Evolutionary conservation across 2,113 vertebrate genomes (phyloP), one percentile per base, ranked within the genome.

Genomic region (Acanthochromis polyacanthus): DNA sequence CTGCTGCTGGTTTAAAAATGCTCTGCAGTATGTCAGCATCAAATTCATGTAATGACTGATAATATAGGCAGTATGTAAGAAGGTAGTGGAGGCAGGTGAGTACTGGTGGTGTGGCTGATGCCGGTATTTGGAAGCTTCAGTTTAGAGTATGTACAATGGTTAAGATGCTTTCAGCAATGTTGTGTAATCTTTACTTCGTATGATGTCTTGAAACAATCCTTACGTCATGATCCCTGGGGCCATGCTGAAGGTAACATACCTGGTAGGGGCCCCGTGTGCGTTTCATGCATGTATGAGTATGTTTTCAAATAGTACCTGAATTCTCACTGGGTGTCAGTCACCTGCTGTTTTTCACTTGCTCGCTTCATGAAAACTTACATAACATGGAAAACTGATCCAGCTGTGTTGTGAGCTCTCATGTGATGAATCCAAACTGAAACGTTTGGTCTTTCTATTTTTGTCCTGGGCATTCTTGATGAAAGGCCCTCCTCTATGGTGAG

Each of bases 361-460:
- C 53, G 25, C 75, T 63, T 65, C 19, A 82, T 36, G 72, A 57
- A 50, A 60, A 20, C 53, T 91, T 91, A 19, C 68, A 51, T 88
- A 89, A 88, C 69, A 36, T 8, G 19, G 60, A 71, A 81, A 51
- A 62, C 46, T 7, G 53, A 88, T 90, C 70, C 74, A 66, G 79
- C 88, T 84, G 62, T 48, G 70, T 82, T 71, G 16, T 14, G 58
- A 36, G 62, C 86, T 4, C 50, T 83, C 67, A 58, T 88, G 84
- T 85, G 83, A 91, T 79, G 82, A 71, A 69, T 70, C 59, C 12
- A 83, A 90, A 82, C 78, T 64, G 52, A 88, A 85, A 90, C 74
- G 80, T 69, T 57, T 59, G 40, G 66, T 82, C 67, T 75, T 88
- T 82, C 89, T 89, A 91, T 92, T 92, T 92, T 87, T 79, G 82